A percentile compares a stretch with the other conserved stretches of the same genome.
phyloP scores from a whole-genome alignment of 2,888 invertebrate species.

The Caenorhabditis virilis region DNA sequence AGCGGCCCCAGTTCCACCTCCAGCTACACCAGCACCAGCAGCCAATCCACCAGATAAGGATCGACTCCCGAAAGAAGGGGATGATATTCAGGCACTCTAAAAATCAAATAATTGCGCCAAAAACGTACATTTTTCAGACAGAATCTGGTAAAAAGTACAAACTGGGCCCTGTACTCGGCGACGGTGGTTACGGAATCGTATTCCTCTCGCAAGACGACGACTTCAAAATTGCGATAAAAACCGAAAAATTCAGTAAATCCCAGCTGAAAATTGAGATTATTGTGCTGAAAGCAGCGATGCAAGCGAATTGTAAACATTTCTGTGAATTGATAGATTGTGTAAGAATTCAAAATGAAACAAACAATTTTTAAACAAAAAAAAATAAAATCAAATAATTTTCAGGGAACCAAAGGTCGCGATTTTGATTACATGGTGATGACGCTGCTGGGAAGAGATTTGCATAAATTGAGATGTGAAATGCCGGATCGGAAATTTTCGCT shows the following conservation, averaged over 20 bases:
- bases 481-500: conserved; percentile 48
- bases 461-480: conserved; percentile 52
- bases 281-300: conserved; percentile 50
- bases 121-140: conserved; percentile 7
- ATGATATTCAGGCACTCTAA: too few species aligned
- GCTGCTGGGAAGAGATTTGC: conserved; percentile 55
- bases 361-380: background rate
- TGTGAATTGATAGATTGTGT: conserved; percentile 54
- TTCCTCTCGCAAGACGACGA: conserved; percentile 42
- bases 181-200: conserved; percentile 57
- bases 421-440: conserved; percentile 58
- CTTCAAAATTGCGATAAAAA: conserved; percentile 49
- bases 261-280: conserved; percentile 55
- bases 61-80: too few species aligned
- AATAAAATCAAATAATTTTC: too few species aligned
- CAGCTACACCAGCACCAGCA: too few species aligned
- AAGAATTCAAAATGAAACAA: conserved; percentile 4
- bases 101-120: too few species aligned
- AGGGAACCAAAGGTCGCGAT: conserved; percentile 50
- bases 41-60: too few species aligned
- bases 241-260: conserved; percentile 57
- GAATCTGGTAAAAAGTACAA: conserved; percentile 37
- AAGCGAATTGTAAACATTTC: conserved; percentile 48
- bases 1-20: too few species aligned
- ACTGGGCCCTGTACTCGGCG: conserved; percentile 47